phyloP scores from a whole-genome alignment of 2,888 invertebrate genomes.

The Drosophila stalkeri region DNA sequence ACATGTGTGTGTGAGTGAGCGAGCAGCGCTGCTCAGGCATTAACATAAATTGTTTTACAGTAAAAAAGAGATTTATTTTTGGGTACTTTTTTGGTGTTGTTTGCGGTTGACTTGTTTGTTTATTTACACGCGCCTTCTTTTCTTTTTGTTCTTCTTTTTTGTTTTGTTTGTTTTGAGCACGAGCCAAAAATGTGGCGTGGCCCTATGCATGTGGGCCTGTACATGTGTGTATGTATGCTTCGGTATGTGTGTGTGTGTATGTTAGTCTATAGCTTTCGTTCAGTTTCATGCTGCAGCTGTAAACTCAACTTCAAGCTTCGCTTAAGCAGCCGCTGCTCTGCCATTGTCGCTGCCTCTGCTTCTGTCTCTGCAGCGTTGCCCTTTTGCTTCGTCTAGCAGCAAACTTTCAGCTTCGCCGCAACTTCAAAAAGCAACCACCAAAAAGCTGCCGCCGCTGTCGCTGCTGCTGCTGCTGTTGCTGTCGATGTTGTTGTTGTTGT shows the following conservation, averaged over 20 bases:
- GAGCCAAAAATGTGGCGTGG: conserved; percentile 48
- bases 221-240: not conserved
- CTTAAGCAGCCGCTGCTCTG: conserved; percentile 29
- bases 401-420: conserved; percentile 36
- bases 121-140: conserved; percentile 59
- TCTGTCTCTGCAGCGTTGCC: conserved; percentile 18
- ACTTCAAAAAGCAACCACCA: conserved; percentile 63
- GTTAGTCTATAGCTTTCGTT: conserved; percentile 43
- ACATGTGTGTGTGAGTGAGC: conserved; percentile 30
- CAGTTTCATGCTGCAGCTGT: conserved; percentile 28
- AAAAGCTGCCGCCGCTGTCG: conserved; percentile 47
- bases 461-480: conserved; percentile 21
- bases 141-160: not conserved
- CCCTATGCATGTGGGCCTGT: conserved; percentile 1
- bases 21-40: conserved; percentile 29
- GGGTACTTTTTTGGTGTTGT: conserved; percentile 36
- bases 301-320: conserved; percentile 49
- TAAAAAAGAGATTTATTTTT: conserved; percentile 43
- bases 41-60: conserved; percentile 58
- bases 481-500: conserved; percentile 27
- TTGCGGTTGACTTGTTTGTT: conserved; percentile 52
- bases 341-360: not conserved
- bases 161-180: conserved; percentile 60
- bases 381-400: conserved; percentile 19
- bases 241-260: conserved; percentile 7